Evolutionary conservation across 2,113 vertebrate species (phyloP).

Genomic region (Boulengeromyrus knoepffleri): DNA sequence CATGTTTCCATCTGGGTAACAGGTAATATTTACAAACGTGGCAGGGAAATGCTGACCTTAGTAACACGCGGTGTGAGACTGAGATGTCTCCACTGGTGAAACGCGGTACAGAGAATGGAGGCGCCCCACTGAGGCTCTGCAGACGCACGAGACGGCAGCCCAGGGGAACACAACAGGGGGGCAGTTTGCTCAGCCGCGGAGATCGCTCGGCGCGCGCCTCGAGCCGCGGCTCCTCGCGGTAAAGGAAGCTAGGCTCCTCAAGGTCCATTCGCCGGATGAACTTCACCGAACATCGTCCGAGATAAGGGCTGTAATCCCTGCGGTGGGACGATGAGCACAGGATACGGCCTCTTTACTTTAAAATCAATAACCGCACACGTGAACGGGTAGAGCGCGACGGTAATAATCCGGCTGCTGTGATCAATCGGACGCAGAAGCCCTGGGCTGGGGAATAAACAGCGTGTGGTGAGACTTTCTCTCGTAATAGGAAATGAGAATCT

Average conservation of each 20-base stretch:
- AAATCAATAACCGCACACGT: constrained; percentile 6
- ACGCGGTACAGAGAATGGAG: background rate
- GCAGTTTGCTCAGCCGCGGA: background rate
- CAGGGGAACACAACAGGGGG: background rate
- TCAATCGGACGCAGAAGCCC: background rate
- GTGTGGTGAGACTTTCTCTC: background rate
- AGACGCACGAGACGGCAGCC: background rate
- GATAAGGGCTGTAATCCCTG: background rate
- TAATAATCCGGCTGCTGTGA: constrained; percentile 1
- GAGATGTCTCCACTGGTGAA: background rate
- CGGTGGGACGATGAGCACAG: background rate
- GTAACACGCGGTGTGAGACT: background rate
- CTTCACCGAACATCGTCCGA: background rate
- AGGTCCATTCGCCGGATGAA: background rate
- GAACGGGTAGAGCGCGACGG: background rate
- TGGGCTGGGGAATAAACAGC: background rate
- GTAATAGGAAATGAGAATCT: background rate
- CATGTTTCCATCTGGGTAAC: background rate
- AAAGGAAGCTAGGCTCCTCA: background rate
- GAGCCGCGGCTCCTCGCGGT: background rate
- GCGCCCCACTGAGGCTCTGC: background rate
- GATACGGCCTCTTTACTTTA: background rate
- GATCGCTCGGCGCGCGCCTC: background rate
- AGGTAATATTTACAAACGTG: background rate
- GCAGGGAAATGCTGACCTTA: background rate